Conservation (phyloP, 2,888 invertebrate genomes). For the Polyommatus icarus region DNA sequence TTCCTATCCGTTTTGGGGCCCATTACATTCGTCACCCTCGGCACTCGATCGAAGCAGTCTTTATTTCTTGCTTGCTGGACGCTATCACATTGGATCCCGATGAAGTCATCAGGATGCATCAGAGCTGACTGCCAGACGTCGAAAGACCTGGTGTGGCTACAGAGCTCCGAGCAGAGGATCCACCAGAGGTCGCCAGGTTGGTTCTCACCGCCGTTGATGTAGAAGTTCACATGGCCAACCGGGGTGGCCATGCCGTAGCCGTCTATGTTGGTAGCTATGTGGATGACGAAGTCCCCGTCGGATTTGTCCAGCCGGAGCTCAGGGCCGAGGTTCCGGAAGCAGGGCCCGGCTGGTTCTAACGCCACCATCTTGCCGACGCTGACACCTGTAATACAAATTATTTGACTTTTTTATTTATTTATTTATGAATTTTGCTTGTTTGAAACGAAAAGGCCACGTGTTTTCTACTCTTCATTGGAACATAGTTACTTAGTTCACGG, state of each 20-base stretch:
- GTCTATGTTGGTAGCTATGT: constrained; percentile 44
- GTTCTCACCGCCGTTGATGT: constrained; percentile 49
- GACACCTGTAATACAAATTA: background rate
- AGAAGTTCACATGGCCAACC: constrained; percentile 46
- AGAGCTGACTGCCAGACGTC: constrained; percentile 45
- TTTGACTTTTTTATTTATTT: too few relatives aligned
- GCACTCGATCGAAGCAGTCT: constrained; percentile 45
- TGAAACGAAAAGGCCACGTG: too few relatives aligned
- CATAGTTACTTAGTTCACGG: too few relatives aligned
- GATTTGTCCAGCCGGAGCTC: constrained; percentile 42
- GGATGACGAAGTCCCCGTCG: constrained; percentile 45
- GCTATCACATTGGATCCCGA: constrained; percentile 46
- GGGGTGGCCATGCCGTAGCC: constrained; percentile 43
- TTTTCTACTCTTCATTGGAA: too few relatives aligned
- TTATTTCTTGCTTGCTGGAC: constrained; percentile 36
- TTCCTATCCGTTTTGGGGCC: constrained; percentile 36
- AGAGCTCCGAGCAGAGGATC: constrained; percentile 41
- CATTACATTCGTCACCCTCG: constrained; percentile 42
- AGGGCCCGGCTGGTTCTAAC: constrained; percentile 47
- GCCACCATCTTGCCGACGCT: constrained; percentile 36
- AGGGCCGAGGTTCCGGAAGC: constrained; percentile 43
- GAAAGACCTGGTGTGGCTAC: constrained; percentile 43
- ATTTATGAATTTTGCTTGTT: too few relatives aligned
- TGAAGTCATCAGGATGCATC: constrained; percentile 43
- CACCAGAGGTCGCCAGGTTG: constrained; percentile 41